These are phyloP conservation scores for Caradrina clavipalpis DNA, from an alignment of 2,888 invertebrate genomes.

Conservation along the genomic window DNA sequence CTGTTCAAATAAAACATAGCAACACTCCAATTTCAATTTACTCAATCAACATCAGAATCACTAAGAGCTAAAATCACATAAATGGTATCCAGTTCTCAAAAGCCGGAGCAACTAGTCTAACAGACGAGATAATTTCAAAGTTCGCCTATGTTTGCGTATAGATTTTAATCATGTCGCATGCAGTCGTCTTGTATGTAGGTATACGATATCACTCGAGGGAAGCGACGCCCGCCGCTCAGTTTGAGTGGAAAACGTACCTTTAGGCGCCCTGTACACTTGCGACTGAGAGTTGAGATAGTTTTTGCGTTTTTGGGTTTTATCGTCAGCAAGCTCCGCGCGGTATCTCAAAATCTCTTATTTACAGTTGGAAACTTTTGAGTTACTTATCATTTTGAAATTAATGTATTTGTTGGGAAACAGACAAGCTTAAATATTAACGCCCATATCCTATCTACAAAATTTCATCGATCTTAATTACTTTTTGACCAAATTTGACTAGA, in stretches of 20 bases:
- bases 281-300: neutral
- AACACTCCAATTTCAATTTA: neutral
- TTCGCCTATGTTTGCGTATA: conserved; percentile 49
- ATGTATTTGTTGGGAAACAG: no score
- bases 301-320: conserved; percentile 8
- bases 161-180: conserved; percentile 63
- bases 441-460: no score
- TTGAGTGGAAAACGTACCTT: conserved; percentile 36
- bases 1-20: neutral
- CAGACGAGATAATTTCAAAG: conserved; percentile 44
- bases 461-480: no score
- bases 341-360: no score
- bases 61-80: conserved; percentile 1
- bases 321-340: neutral
- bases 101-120: conserved; percentile 22
- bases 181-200: conserved; percentile 20
- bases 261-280: conserved; percentile 28
- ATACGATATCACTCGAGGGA: conserved; percentile 37
- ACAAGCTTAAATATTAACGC: no score
- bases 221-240: conserved; percentile 32
- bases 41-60: neutral
- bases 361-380: no score
- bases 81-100: conserved; percentile 12
- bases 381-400: no score
- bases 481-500: no score